Conservation (phyloP, 1,140 invertebrate species). For the Drosophila sulfurigaster region DNA sequence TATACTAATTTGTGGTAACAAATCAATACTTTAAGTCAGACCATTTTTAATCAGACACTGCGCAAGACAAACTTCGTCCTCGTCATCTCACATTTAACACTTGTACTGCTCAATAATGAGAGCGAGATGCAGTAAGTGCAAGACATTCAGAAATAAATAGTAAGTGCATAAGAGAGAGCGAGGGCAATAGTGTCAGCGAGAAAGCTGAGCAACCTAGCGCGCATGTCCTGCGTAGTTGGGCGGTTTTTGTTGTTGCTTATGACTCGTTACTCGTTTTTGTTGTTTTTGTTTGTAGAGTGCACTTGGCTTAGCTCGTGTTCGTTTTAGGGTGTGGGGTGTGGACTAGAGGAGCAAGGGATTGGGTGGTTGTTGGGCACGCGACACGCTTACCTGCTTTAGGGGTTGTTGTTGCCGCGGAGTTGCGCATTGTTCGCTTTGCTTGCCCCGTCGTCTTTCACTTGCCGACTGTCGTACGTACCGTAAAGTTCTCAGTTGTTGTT, state of each 20-base stretch:
- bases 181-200: background rate
- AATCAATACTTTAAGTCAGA: slow-evolving; percentile 50
- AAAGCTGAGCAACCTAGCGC: slow-evolving; percentile 18
- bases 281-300: slow-evolving; percentile 57
- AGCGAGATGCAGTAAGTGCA: slow-evolving; percentile 7
- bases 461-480: slow-evolving; percentile 39
- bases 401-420: slow-evolving; percentile 78
- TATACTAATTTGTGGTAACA: slow-evolving; percentile 28
- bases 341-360: background rate
- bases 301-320: slow-evolving; percentile 72
- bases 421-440: slow-evolving; percentile 57
- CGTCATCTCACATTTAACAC: slow-evolving; percentile 15
- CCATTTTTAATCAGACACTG: slow-evolving; percentile 15
- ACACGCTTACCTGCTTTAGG: slow-evolving; percentile 58
- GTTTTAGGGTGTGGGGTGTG: slow-evolving; percentile 10
- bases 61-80: slow-evolving; percentile 53
- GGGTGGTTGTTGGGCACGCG: slow-evolving; percentile 19
- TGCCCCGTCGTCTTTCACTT: slow-evolving; percentile 57
- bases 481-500: slow-evolving; percentile 47
- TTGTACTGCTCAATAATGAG: background rate
- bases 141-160: background rate
- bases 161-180: background rate
- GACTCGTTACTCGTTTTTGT: background rate
- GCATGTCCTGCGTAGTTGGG: slow-evolving; percentile 70
- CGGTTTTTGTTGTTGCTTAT: slow-evolving; percentile 44